phyloP scores from a whole-genome alignment of 2,888 invertebrate genomes.

The Exocentrus adspersus region DNA sequence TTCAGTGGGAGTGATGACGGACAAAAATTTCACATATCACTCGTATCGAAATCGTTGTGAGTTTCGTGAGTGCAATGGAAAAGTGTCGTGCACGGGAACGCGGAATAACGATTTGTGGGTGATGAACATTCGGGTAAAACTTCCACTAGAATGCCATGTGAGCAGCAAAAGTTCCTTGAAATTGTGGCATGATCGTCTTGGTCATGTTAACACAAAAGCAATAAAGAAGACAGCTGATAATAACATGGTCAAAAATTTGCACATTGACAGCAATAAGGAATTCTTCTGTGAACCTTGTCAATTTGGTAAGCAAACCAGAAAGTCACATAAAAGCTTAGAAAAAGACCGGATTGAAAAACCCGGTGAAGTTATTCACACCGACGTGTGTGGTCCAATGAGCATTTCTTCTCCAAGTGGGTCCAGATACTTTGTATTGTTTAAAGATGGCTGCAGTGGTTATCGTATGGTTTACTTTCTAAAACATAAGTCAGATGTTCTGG shows the following conservation, averaged over 20 bases:
- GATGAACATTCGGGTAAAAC: background rate
- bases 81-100: constrained; percentile 37
- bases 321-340: constrained; percentile 50
- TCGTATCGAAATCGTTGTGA: too few relatives aligned
- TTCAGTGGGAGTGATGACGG: constrained; percentile 46
- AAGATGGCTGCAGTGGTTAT: constrained; percentile 57
- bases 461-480: constrained; percentile 49
- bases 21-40: constrained; percentile 25
- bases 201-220: background rate
- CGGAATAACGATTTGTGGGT: constrained; percentile 10
- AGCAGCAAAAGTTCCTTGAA: background rate
- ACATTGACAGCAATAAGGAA: background rate
- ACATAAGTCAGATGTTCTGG: constrained; percentile 35
- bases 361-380: constrained; percentile 54
- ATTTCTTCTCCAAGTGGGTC: constrained; percentile 52
- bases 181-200: constrained; percentile 1
- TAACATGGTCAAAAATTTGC: background rate
- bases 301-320: constrained; percentile 55
- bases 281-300: constrained; percentile 54
- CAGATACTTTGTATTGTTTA: constrained; percentile 54
- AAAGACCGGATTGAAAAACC: constrained; percentile 52
- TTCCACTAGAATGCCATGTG: too few relatives aligned
- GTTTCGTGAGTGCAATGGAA: constrained; percentile 17
- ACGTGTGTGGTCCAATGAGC: constrained; percentile 55
- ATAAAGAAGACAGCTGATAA: background rate